Conservation (phyloP, 2,113 vertebrate genomes). For the Gracilinanus agilis region DNA sequence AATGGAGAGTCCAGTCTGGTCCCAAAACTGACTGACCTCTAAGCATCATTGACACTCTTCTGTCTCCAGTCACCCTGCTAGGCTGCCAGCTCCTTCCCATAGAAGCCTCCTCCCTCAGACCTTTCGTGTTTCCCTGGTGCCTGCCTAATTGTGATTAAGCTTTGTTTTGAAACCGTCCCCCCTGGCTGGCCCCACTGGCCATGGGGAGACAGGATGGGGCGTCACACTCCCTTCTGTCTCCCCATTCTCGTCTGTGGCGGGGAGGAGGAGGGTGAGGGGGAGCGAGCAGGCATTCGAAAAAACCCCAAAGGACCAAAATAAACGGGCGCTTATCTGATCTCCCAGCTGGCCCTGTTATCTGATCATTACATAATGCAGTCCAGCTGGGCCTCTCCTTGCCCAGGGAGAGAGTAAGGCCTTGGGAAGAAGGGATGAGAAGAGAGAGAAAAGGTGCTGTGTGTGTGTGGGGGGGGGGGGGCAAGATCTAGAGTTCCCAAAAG, state of each 20-base stretch:
- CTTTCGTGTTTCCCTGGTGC: slow-evolving; percentile 62
- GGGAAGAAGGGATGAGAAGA: not conserved
- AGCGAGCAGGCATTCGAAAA: slow-evolving; percentile 74
- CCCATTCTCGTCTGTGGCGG: slow-evolving; percentile 64
- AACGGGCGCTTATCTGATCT: slow-evolving; percentile 87
- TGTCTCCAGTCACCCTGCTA: not conserved
- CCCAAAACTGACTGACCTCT: not conserved
- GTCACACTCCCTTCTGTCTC: slow-evolving; percentile 65
- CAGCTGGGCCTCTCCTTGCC: slow-evolving; percentile 72
- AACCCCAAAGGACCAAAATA: slow-evolving; percentile 85
- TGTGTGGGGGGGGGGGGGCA: too few relatives aligned
- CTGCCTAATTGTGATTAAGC: slow-evolving; percentile 73
- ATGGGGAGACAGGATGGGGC: not conserved
- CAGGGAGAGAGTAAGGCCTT: not conserved
- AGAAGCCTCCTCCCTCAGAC: slow-evolving; percentile 29
- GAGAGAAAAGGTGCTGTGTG: not conserved
- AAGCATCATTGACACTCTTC: not conserved
- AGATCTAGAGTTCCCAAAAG: too few relatives aligned
- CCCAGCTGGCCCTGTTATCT: slow-evolving; percentile 84
- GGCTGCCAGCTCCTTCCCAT: not conserved
- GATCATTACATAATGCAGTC: slow-evolving; percentile 86
- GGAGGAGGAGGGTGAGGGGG: slow-evolving; percentile 34
- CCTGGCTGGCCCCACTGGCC: slow-evolving; percentile 64
- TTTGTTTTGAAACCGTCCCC: slow-evolving; percentile 73
- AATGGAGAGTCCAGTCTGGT: not conserved